phyloP scores from a whole-genome alignment of 2,113 vertebrate genomes.

The Percopsis transmontana region DNA sequence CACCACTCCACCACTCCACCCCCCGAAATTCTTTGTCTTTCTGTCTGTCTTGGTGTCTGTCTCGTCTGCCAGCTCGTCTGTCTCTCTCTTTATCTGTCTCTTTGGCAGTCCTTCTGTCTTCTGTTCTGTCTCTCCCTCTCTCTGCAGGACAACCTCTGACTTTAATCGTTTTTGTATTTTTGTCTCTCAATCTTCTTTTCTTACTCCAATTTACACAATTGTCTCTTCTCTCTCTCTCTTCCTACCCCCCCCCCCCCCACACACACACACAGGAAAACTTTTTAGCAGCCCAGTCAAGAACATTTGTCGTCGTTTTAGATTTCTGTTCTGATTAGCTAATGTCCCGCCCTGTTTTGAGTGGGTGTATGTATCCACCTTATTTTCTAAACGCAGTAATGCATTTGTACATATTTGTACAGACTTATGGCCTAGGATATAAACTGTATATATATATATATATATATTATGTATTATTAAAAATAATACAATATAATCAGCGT shows the following conservation, averaged over 20 bases:
- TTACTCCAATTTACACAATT: no score
- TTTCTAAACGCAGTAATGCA: no score
- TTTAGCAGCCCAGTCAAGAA: conserved; percentile 44
- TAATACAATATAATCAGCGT: no score
- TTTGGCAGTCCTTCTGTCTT: conserved; percentile 28
- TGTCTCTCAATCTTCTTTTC: conserved; percentile 17
- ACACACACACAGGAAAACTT: conserved; percentile 45
- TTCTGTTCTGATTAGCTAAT: conserved; percentile 33
- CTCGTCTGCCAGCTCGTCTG: conserved; percentile 36
- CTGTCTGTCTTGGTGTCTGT: conserved; percentile 37
- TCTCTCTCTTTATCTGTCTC: conserved; percentile 30
- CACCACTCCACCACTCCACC: not conserved
- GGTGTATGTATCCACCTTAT: not conserved
- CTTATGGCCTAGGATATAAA: no score
- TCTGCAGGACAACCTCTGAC: no score
- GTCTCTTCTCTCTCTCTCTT: not conserved
- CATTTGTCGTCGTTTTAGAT: conserved; percentile 49
- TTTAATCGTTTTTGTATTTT: no score
- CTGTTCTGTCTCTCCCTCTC: conserved; percentile 28
- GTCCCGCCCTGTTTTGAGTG: conserved; percentile 13
- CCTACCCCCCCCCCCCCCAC: not conserved
- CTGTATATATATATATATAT: no score
- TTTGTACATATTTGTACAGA: no score
- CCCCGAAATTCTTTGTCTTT: conserved; percentile 14
- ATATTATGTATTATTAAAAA: no score